Percentiles rank a stretch among this genome's conserved stretches.
phyloP scores from a whole-genome alignment of 2,888 invertebrate genomes.

The Drosophila neonasuta region DNA sequence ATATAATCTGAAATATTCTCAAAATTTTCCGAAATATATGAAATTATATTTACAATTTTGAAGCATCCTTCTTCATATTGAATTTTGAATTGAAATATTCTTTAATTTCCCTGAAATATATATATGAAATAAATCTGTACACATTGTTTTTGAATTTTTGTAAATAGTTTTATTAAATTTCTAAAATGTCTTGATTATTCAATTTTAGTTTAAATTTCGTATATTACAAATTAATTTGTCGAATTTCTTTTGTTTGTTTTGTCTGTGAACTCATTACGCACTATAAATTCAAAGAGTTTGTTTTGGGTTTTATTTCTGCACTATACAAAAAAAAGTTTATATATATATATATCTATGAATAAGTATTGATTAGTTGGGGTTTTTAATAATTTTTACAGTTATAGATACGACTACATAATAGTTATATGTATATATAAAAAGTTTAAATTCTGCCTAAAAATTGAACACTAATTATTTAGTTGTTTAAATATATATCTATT shows the following conservation, averaged over 20 bases:
- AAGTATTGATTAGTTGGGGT: slow-evolving; percentile 29
- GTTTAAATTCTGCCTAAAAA: slow-evolving; percentile 51
- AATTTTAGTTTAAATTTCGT: slow-evolving; percentile 26
- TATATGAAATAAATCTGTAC: not conserved
- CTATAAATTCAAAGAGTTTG: slow-evolving; percentile 75
- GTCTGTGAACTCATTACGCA: slow-evolving; percentile 63
- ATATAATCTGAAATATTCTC: no score
- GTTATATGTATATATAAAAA: slow-evolving; percentile 38
- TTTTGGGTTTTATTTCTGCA: slow-evolving; percentile 44
- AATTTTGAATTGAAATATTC: no score
- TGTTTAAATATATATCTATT: slow-evolving; percentile 31
- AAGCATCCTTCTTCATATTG: no score
- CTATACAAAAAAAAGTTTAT: slow-evolving; percentile 48
- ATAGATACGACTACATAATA: slow-evolving; percentile 50
- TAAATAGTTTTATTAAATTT: slow-evolving; percentile 62
- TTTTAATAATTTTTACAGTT: slow-evolving; percentile 27
- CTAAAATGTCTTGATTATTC: slow-evolving; percentile 30
- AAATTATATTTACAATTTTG: no score
- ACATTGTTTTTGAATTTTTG: slow-evolving; percentile 31
- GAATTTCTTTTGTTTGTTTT: slow-evolving; percentile 15
- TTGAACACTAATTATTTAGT: slow-evolving; percentile 43
- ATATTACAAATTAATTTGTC: slow-evolving; percentile 53
- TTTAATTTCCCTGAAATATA: no score
- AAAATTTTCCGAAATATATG: no score
- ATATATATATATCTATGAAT: slow-evolving; percentile 13